Conservation (phyloP, 2,113 vertebrate genomes). For the Patagioenas fasciata region DNA sequence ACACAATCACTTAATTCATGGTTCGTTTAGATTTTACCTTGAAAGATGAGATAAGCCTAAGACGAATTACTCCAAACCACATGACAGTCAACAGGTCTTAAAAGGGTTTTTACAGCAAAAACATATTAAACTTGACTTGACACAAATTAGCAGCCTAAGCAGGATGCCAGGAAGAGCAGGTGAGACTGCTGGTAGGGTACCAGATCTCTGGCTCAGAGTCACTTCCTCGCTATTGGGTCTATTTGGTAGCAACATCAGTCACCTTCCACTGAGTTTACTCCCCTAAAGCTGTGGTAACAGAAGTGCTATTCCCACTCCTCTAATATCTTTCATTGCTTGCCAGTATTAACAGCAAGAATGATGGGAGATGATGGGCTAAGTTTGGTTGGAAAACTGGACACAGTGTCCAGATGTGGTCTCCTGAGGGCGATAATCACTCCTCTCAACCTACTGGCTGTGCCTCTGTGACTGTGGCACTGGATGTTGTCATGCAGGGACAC, state of each 20-base stretch:
- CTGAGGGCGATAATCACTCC: fast-evolving
- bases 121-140: neutral
- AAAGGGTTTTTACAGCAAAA: neutral
- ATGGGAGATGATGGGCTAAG: neutral
- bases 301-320: neutral
- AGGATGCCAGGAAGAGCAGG: neutral
- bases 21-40: slow-evolving; percentile 11
- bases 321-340: neutral
- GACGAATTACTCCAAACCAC: slow-evolving; percentile 14
- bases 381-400: neutral
- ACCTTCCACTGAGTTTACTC: neutral
- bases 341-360: neutral
- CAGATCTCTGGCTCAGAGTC: neutral
- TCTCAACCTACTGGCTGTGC: neutral
- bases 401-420: neutral
- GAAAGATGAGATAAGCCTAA: neutral
- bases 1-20: neutral
- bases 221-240: neutral
- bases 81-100: neutral
- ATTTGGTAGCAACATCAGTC: neutral
- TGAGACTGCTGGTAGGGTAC: neutral
- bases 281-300: neutral
- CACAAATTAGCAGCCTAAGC: neutral
- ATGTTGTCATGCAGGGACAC: neutral
- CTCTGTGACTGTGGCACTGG: neutral